phyloP scores from a whole-genome alignment of 1,140 invertebrate genomes.

The Cyclina sinensis region DNA sequence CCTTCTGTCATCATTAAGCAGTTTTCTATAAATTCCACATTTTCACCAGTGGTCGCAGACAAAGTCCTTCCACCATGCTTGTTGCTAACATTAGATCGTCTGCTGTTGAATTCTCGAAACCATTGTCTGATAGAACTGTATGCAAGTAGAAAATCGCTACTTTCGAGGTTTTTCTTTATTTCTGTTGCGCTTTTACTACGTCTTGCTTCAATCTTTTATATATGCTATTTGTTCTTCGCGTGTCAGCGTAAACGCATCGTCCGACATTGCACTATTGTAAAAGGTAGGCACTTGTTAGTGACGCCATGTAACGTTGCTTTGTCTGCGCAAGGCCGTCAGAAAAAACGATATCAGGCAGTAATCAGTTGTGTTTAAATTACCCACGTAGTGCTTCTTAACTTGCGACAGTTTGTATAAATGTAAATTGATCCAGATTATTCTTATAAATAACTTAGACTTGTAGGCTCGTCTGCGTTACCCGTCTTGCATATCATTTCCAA shows the following conservation, averaged over 20 bases:
- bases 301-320: slow-evolving; percentile 55
- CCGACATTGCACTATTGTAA: neutral
- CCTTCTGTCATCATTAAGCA: neutral
- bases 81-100: no score
- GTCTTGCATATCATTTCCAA: no score
- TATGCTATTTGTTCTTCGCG: neutral
- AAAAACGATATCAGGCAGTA: no score
- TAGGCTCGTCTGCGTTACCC: no score
- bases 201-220: neutral
- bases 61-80: no score
- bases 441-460: no score
- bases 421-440: no score
- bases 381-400: no score
- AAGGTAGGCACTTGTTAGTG: neutral
- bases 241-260: slow-evolving; percentile 15
- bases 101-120: neutral
- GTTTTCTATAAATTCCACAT: neutral
- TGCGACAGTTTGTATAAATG: no score
- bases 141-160: neutral
- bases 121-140: neutral
- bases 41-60: neutral
- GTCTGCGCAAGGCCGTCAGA: no score
- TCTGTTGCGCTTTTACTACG: neutral
- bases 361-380: no score
- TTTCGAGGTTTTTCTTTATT: neutral